These are phyloP conservation scores for Scaptomyza caliginosa DNA, from an alignment of 2,888 invertebrate genomes.

Conservation along the genomic window DNA sequence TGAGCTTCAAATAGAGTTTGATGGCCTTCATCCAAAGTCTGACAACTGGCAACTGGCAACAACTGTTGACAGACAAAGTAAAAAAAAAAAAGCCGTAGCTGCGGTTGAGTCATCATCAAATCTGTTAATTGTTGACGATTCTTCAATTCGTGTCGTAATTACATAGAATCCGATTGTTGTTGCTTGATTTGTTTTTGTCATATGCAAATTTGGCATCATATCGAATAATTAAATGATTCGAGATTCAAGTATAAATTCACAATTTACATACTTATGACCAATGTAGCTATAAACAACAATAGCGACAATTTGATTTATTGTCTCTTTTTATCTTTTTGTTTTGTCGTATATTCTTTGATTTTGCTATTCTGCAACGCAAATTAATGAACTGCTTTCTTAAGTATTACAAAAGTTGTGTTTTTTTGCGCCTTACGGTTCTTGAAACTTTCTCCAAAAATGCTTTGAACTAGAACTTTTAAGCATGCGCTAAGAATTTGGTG, in stretches of 20 bases:
- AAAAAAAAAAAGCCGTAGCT: background rate
- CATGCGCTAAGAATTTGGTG: background rate
- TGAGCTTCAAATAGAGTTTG: background rate
- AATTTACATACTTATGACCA: conserved; percentile 38
- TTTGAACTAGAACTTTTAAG: conserved; percentile 35
- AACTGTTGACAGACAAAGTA: conserved; percentile 5
- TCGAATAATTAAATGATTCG: conserved; percentile 56
- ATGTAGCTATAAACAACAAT: conserved; percentile 51
- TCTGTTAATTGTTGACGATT: conserved; percentile 43
- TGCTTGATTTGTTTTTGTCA: conserved; percentile 36
- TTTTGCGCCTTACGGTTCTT: conserved; percentile 32
- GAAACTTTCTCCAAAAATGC: conserved; percentile 49
- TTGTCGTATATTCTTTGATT: conserved; percentile 7
- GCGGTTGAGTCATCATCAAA: conserved; percentile 55
- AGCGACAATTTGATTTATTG: conserved; percentile 68
- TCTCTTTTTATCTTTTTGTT: conserved; percentile 14
- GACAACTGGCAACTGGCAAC: conserved; percentile 27
- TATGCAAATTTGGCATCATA: conserved; percentile 62
- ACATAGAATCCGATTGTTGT: conserved; percentile 43
- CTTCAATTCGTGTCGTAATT: conserved; percentile 53
- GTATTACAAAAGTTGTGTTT: conserved; percentile 26
- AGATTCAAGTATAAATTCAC: conserved; percentile 34
- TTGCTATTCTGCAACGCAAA: conserved; percentile 26
- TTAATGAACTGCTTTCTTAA: conserved; percentile 53
- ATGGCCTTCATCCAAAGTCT: conserved; percentile 30